Evolutionary conservation across 2,797 vertebrate genomes (phyloP).

Genomic region (Lepidocolaptes lacrymiger): DNA sequence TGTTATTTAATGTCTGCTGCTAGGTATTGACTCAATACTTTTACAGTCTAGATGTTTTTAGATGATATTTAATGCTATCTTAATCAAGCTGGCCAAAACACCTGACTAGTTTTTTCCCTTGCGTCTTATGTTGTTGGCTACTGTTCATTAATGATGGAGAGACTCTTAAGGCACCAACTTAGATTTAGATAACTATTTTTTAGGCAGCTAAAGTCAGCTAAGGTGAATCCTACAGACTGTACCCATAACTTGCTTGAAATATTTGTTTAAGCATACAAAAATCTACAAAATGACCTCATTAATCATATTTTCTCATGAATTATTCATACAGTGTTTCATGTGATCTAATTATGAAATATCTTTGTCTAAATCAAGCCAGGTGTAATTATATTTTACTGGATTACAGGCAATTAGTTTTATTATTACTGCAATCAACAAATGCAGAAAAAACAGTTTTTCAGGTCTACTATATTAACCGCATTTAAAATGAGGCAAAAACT

Average conservation of each 20-base stretch:
- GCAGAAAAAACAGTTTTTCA: constrained; percentile 3
- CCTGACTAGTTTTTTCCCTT: background rate
- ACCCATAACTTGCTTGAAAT: background rate
- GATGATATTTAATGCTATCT: background rate
- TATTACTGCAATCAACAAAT: constrained; percentile 57
- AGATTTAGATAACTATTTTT: background rate
- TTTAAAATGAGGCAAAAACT: constrained; percentile 21
- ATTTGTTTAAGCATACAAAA: background rate
- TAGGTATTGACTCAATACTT: background rate
- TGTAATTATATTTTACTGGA: constrained; percentile 51
- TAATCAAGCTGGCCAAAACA: background rate
- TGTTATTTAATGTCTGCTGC: background rate
- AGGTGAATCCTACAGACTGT: background rate
- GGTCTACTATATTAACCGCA: background rate
- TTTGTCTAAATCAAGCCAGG: constrained; percentile 44
- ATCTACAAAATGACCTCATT: background rate
- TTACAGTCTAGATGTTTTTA: background rate
- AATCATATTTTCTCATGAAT: constrained; percentile 28
- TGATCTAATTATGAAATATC: constrained; percentile 7
- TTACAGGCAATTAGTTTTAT: constrained; percentile 51
- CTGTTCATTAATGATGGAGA: background rate
- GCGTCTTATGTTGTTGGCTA: background rate
- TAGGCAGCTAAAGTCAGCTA: background rate
- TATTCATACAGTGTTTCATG: constrained; percentile 23
- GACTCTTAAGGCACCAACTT: background rate